Evolutionary conservation across 2,113 vertebrate genomes (phyloP).

Genomic region (Sitta europaea): DNA sequence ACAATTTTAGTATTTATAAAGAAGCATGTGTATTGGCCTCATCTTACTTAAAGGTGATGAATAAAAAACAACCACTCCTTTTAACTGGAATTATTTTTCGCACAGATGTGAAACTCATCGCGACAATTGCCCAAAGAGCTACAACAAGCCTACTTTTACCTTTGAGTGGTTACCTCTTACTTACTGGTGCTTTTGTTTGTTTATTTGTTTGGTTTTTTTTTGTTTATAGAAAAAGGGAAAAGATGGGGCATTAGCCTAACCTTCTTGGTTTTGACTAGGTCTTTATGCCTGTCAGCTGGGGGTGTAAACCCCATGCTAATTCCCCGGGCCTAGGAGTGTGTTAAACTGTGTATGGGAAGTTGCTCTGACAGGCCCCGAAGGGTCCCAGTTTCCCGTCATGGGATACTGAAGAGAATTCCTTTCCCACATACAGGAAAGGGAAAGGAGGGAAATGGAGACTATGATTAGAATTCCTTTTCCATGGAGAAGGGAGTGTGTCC

Average conservation of each 20-base stretch:
- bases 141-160: not conserved
- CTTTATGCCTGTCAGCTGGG: not conserved
- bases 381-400: not conserved
- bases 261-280: not conserved
- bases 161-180: not conserved
- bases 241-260: not conserved
- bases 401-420: not conserved
- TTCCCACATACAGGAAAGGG: not conserved
- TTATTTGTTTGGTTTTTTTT: not conserved
- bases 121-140: not conserved
- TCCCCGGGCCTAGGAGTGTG: not conserved
- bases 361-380: not conserved
- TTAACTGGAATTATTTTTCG: not conserved
- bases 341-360: not conserved
- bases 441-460: not conserved
- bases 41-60: not conserved
- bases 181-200: not conserved
- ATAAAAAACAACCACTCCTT: not conserved
- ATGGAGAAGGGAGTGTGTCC: not conserved
- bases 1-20: not conserved
- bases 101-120: not conserved
- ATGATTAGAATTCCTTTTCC: not conserved
- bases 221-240: fast-evolving
- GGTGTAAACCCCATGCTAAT: not conserved
- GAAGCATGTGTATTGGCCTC: not conserved